These are phyloP conservation scores for Phalacrocorax brasilianus DNA, from an alignment of 2,113 vertebrate species.

Conservation along the genomic window DNA sequence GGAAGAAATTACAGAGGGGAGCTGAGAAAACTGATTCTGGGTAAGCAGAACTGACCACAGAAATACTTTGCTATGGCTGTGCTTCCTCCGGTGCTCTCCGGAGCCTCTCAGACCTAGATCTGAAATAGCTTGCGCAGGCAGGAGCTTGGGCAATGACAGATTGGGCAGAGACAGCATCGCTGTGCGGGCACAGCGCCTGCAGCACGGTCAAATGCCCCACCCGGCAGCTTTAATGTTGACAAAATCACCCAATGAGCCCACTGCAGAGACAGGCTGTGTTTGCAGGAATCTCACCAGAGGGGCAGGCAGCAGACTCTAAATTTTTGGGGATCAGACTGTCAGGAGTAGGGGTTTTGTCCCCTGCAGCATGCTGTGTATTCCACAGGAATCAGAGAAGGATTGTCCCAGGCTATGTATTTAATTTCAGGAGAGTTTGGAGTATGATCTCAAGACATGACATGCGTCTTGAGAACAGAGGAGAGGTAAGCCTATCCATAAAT, in stretches of 20 bases:
- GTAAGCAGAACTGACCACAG: neutral
- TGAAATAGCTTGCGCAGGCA: neutral
- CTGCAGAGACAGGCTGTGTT: neutral
- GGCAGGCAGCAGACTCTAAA: neutral
- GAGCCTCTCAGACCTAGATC: neutral
- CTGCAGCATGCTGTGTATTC: neutral
- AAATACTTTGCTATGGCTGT: neutral
- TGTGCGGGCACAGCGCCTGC: neutral
- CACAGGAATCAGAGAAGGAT: neutral
- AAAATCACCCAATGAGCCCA: accelerated
- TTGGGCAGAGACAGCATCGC: neutral
- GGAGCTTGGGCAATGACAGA: neutral
- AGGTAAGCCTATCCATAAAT: neutral
- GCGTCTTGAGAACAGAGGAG: neutral
- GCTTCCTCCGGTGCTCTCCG: accelerated
- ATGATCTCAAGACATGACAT: neutral
- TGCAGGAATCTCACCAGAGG: neutral
- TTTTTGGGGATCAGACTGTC: neutral
- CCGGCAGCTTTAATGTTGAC: accelerated
- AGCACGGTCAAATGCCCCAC: neutral
- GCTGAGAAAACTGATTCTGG: neutral
- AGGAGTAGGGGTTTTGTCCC: neutral
- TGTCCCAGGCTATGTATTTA: neutral
- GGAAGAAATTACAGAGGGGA: neutral
- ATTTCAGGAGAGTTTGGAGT: neutral